Evolutionary conservation across 2,888 invertebrate genomes (phyloP).

Genomic region (Epiblema foenella): DNA sequence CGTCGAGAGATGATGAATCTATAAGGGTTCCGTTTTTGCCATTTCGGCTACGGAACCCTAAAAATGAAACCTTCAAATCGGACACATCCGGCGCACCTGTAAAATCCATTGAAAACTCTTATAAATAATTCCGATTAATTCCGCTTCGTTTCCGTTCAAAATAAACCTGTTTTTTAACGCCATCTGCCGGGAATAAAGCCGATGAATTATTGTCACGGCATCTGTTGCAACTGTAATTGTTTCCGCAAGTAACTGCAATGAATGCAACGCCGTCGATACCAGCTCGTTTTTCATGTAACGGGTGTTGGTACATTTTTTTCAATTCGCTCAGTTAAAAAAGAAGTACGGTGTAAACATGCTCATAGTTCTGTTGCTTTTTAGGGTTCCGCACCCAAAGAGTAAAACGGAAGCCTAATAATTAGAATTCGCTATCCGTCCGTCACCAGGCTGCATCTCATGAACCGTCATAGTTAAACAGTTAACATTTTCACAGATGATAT

Average conservation of each 20-base stretch:
- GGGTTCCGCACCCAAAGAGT: no score
- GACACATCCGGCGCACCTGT: neutral
- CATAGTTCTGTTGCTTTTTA: neutral
- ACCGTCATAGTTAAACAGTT: no score
- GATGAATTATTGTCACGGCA: slow-evolving; percentile 49
- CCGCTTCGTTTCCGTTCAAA: slow-evolving; percentile 18
- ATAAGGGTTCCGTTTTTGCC: no score
- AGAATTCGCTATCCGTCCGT: no score
- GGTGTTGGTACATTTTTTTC: slow-evolving; percentile 28
- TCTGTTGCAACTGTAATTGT: slow-evolving; percentile 51
- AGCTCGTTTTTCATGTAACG: slow-evolving; percentile 40
- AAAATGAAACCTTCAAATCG: slow-evolving; percentile 5
- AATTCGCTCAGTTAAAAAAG: neutral
- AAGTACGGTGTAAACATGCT: neutral
- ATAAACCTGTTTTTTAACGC: slow-evolving; percentile 36
- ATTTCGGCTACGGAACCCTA: no score
- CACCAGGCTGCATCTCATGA: no score
- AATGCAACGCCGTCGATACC: slow-evolving; percentile 46
- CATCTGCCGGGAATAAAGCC: slow-evolving; percentile 47
- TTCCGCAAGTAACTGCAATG: slow-evolving; percentile 50
- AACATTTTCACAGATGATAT: no score
- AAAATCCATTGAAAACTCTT: slow-evolving; percentile 27
- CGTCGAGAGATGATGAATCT: no score
- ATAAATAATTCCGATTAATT: slow-evolving; percentile 42
- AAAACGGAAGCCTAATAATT: no score